These are phyloP conservation scores for Callocephalon fimbriatum DNA, from an alignment of 2,113 vertebrate species.

Conservation along the genomic window DNA sequence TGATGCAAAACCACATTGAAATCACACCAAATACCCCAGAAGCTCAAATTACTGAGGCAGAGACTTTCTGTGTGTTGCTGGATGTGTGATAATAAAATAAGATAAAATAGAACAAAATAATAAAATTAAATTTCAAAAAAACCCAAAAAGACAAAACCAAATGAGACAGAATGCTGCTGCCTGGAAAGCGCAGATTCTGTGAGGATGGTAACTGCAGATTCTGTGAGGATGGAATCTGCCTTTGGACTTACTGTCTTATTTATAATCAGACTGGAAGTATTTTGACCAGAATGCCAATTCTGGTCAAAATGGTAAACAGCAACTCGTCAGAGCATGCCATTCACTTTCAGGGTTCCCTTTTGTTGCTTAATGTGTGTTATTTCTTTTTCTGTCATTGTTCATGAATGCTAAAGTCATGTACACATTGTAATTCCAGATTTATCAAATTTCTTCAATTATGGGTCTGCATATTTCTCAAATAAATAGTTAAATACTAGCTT, in stretches of 20 bases:
- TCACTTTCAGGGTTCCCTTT: not conserved
- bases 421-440: not conserved
- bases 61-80: not conserved
- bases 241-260: not conserved
- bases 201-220: not conserved
- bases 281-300: not conserved
- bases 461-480: not conserved
- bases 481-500: constrained; percentile 17
- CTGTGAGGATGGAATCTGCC: not conserved
- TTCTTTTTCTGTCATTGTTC: not conserved
- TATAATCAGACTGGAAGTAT: not conserved
- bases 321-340: not conserved
- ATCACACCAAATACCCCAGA: not conserved
- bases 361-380: not conserved
- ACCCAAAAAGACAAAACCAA: not conserved
- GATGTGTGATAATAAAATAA: not conserved
- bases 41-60: not conserved
- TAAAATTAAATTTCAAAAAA: not conserved
- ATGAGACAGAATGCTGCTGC: not conserved
- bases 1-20: not conserved
- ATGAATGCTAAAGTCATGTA: not conserved
- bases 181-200: not conserved
- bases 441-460: constrained; percentile 9
- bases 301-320: not conserved
- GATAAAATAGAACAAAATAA: not conserved